These are phyloP conservation scores for Pseudoips prasinana DNA, from an alignment of 2,888 invertebrate genomes.

Conservation along the genomic window DNA sequence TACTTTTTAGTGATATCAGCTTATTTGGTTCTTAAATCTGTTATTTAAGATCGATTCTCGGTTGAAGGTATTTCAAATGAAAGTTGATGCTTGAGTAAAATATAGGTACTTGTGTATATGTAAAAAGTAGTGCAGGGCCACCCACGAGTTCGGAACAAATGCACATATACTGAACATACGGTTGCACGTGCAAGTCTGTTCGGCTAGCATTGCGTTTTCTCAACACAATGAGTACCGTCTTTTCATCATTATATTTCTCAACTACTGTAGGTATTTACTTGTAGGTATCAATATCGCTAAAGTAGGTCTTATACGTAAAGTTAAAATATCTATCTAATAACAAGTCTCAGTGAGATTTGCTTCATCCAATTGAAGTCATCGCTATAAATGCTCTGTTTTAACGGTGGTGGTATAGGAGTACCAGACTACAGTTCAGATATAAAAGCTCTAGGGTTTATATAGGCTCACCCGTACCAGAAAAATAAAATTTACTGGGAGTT, in stretches of 20 bases:
- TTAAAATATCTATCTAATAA: no score
- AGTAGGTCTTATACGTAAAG: no score
- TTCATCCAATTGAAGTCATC: no score
- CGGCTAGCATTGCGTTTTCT: constrained; percentile 34
- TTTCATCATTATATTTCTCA: constrained; percentile 14
- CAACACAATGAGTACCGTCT: constrained; percentile 30
- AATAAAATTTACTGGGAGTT: no score
- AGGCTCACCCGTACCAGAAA: no score
- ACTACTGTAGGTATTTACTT: constrained; percentile 4
- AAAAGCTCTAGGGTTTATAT: no score
- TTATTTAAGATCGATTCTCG: constrained; percentile 58
- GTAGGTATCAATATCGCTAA: no score
- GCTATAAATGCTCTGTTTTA: no score
- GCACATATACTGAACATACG: constrained; percentile 37
- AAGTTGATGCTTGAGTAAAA: constrained; percentile 63
- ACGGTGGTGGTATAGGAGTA: no score
- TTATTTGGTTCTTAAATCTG: constrained; percentile 43
- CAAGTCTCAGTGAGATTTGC: no score
- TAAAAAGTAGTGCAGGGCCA: constrained; percentile 70
- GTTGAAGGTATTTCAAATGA: constrained; percentile 47
- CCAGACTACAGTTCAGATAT: no score
- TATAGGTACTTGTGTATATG: constrained; percentile 50
- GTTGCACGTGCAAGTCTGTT: constrained; percentile 38
- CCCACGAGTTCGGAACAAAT: constrained; percentile 59
- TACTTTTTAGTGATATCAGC: constrained; percentile 40